Evolutionary conservation across 2,113 vertebrate species (phyloP).

Genomic region (Melanerpes aurifrons): DNA sequence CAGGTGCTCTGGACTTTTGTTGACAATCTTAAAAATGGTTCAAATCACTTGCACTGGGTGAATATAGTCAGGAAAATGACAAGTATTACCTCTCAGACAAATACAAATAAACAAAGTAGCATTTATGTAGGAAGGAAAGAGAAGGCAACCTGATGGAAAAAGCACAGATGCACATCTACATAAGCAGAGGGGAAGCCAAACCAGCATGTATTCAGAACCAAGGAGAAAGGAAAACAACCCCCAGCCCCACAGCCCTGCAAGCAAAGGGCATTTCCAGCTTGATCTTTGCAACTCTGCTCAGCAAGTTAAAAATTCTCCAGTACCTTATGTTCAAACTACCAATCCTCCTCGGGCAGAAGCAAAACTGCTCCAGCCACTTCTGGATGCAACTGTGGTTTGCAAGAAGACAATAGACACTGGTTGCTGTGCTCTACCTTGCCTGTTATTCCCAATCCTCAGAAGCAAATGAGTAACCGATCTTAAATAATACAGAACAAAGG

Average conservation of each 20-base stretch:
- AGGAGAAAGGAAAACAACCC: neutral
- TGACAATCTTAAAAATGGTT: neutral
- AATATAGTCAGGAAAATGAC: neutral
- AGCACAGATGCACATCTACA: neutral
- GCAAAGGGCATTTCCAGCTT: neutral
- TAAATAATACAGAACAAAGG: conserved; percentile 61
- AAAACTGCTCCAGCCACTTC: neutral
- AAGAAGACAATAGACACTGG: neutral
- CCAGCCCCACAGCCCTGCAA: neutral
- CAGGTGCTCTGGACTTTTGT: neutral
- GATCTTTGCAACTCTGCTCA: neutral
- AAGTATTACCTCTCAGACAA: neutral
- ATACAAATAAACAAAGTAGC: neutral
- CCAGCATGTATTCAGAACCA: fast-evolving
- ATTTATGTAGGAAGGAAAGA: neutral
- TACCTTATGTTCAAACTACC: neutral
- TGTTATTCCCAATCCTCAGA: conserved; percentile 4
- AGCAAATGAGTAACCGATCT: conserved; percentile 51
- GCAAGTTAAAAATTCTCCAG: neutral
- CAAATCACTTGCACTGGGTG: neutral
- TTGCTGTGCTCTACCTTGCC: conserved; percentile 8
- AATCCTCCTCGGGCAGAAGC: neutral
- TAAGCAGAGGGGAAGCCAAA: neutral
- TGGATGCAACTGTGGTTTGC: neutral
- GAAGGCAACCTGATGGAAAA: neutral